A percentile compares a stretch with the other conserved stretches of the same genome.
Conservation (phyloP, 2,113 vertebrate species). For the Oreocharis arfaki region DNA sequence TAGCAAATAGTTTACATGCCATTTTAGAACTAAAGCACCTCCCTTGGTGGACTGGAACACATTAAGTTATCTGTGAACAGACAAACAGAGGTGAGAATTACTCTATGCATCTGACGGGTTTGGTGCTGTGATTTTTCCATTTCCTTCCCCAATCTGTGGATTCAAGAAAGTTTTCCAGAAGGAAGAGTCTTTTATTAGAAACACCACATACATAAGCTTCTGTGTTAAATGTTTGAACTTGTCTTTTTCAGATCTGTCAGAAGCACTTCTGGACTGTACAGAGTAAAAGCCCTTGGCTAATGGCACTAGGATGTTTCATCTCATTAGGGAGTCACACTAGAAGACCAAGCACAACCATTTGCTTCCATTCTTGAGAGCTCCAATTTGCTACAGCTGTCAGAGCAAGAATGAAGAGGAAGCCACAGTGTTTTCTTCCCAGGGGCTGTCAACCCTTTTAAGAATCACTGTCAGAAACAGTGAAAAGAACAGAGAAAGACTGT, state of each 20-base stretch:
- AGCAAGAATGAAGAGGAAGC: neutral
- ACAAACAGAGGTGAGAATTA: neutral
- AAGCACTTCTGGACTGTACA: neutral
- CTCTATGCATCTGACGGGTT: neutral
- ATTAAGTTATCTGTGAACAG: neutral
- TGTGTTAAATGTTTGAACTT: neutral
- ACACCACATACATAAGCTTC: neutral
- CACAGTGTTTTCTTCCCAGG: neutral
- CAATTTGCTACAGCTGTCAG: neutral
- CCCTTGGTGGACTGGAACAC: neutral
- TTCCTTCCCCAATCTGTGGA: neutral
- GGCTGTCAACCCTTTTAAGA: neutral
- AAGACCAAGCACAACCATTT: neutral
- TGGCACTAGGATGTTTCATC: neutral
- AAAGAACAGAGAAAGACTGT: neutral
- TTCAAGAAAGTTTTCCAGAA: neutral
- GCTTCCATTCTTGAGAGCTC: neutral
- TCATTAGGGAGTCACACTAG: neutral
- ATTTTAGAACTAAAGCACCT: neutral
- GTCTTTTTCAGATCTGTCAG: neutral
- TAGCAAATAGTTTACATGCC: neutral
- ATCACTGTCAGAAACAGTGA: neutral
- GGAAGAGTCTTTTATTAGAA: neutral
- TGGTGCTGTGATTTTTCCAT: neutral
- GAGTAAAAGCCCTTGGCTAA: neutral